Conservation (phyloP, 1,140 invertebrate species). For the Hyposmocoma kahamanoa region DNA sequence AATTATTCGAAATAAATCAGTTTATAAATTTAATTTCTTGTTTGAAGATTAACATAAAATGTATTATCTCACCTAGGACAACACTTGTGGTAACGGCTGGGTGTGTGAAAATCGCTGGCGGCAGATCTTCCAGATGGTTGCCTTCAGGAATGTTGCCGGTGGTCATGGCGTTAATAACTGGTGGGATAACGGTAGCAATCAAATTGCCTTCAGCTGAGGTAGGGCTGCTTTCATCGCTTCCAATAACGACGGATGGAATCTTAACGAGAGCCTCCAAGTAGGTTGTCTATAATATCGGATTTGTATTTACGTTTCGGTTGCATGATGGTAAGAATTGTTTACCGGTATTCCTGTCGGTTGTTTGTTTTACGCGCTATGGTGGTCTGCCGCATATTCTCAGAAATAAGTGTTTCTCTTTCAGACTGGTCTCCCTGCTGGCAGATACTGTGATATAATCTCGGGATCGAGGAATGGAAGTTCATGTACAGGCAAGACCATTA, state of each 20-base stretch:
- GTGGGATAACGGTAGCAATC: constrained; percentile 83
- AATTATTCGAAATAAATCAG: no score
- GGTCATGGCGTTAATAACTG: constrained; percentile 76
- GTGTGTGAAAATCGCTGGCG: constrained; percentile 92
- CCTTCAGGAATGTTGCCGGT: constrained; percentile 79
- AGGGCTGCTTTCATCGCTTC: constrained; percentile 82
- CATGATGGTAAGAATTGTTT: no score
- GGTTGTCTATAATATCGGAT: no score
- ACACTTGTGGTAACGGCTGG: constrained; percentile 85
- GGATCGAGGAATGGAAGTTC: constrained; percentile 76
- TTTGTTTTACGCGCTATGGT: no score
- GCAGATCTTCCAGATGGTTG: constrained; percentile 87
- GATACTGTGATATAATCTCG: constrained; percentile 87
- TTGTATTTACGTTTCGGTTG: no score
- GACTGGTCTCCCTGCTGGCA: constrained; percentile 49
- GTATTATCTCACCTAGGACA: no score
- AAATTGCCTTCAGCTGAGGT: constrained; percentile 85
- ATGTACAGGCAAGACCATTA: constrained; percentile 82
- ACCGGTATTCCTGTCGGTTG: no score
- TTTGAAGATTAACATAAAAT: no score
- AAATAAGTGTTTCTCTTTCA: constrained; percentile 80
- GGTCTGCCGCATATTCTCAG: no score
- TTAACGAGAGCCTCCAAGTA: constrained; percentile 75
- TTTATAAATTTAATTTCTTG: no score
- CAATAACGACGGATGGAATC: constrained; percentile 75